Conservation (phyloP, 1,140 invertebrate species). For the Phenacoccus solenopsis region DNA sequence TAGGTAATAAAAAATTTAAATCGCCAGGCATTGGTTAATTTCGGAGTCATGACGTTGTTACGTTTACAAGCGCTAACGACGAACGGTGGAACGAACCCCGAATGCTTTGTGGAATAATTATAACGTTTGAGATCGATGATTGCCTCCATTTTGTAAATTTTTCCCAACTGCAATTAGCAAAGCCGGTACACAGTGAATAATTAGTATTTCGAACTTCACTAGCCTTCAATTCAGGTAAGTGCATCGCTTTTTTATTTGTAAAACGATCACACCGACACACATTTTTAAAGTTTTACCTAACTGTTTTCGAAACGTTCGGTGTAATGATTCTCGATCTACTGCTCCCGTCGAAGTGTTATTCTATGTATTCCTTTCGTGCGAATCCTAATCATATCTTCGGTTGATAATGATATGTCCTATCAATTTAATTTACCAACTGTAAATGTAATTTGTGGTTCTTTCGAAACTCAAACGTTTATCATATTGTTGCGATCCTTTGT, state of each 20-base stretch:
- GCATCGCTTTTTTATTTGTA: background rate
- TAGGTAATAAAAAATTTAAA: no score
- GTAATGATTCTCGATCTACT: background rate
- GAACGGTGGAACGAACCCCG: background rate
- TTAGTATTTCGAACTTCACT: background rate
- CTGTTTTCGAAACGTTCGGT: background rate
- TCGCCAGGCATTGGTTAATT: background rate
- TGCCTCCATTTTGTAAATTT: constrained; percentile 10
- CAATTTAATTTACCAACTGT: background rate
- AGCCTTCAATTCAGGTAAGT: background rate
- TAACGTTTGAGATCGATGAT: constrained; percentile 9
- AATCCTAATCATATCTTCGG: background rate
- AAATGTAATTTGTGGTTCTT: background rate
- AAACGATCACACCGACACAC: background rate
- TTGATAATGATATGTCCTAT: background rate
- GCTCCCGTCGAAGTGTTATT: background rate
- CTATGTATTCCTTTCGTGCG: background rate
- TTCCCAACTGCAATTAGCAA: background rate
- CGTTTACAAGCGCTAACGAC: background rate
- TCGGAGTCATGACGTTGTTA: background rate
- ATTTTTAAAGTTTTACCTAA: no score
- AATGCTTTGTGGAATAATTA: background rate
- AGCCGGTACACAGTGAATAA: background rate
- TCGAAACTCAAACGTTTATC: background rate
- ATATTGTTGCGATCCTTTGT: background rate